Evolutionary conservation across 2,888 invertebrate species (phyloP), one percentile per base, ranked within the genome.

Genomic region (Auanema freiburgensis): DNA sequence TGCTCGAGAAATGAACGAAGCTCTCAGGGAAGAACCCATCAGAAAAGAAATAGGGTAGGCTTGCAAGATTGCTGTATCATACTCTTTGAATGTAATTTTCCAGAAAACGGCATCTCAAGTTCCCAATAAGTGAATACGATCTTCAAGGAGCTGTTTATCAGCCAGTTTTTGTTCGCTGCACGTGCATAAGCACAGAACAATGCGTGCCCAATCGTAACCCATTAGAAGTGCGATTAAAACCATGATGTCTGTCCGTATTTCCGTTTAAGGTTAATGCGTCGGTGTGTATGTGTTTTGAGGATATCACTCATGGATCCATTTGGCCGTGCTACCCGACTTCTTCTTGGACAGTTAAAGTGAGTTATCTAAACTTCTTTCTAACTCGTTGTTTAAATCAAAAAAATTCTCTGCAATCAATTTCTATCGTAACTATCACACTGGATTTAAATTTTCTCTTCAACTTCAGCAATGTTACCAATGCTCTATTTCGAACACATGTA

Each of bases 191-290:
- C 14, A 69, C 69, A 57, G 76, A 79, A 50, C 79, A 83, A 53
- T 83, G 83, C 63, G 81, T 81, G 8, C 83, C 83, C 1, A 79
- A 83, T 66, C 67, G 83, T 41, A 80, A 83, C 63, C 80, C 79
- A 10, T 63, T 80, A 5, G 77, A 79, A 46, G 78, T 78, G 16
- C 1, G 16, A 12, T 52, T 46, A 5, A 18, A 5, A 16, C 3
- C 6, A 46, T 46, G 10, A 46, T 5, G 10, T 59, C 10, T 58
- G 8, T 57, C n/a, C 33, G 25, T 10, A 51, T 8, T 14, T 24
- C 33, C 25, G 40, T 21, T 69, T 53, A 43, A 79, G 78, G 69
- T 71, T 14, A 80, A 83, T 57, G 72, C 81, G 0, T 71, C 78
- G 10, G 76, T 82, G 8, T 83, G 83, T 60, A 73, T 83, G 64